Conservation (phyloP, 2,888 invertebrate species). For the Synergus itoensis region DNA sequence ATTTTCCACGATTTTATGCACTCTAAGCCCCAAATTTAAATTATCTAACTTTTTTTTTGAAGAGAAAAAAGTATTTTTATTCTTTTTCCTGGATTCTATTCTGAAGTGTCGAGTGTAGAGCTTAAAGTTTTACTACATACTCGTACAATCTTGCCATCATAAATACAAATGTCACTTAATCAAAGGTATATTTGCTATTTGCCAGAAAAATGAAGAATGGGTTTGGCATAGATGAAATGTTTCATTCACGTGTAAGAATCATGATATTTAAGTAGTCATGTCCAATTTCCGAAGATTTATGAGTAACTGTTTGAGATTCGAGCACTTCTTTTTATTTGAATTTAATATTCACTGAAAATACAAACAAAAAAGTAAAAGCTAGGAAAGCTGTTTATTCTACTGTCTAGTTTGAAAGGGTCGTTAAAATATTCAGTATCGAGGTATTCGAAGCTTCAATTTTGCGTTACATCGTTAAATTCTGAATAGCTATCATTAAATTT, state of each 20-base stretch:
- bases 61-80: neutral
- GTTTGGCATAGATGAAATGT: neutral
- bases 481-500: neutral
- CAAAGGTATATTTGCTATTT: neutral
- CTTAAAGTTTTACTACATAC: neutral
- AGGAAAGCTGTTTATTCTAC: neutral
- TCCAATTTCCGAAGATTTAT: neutral
- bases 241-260: neutral
- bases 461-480: constrained; percentile 1
- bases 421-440: constrained; percentile 22
- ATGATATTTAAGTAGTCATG: neutral
- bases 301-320: neutral
- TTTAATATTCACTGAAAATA: neutral
- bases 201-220: neutral
- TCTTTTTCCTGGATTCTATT: too few species aligned
- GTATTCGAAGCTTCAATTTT: neutral
- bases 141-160: neutral
- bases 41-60: neutral
- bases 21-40: neutral
- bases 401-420: neutral
- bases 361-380: neutral
- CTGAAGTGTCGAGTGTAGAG: neutral
- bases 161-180: neutral
- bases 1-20: neutral
- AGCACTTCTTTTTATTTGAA: neutral